Base-by-base conservation (phyloP, 2,888 invertebrate species). In the Apamea epomidion region DNA sequence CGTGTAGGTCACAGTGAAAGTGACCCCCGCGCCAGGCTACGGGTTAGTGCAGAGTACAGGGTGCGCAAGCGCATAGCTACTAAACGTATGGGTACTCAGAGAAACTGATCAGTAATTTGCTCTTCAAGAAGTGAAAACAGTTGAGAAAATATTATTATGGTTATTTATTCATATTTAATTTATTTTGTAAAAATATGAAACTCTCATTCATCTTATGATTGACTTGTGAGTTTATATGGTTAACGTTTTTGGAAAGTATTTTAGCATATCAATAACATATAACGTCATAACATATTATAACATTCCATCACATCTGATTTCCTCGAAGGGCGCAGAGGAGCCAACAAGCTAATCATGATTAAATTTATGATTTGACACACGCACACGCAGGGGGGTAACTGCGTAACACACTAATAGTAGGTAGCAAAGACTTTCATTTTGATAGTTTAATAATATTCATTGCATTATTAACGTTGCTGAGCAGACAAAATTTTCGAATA, bases 1-100 rank as follows among this genome's bases (percentile, higher is more conserved):
- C 74, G 78, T 80, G 62, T 75, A 29, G 84, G 84, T 86, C 87
- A 1, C 32, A 80, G 87, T 69, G 87, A 85, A 87, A 87, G 86
- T 86, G 78, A 84, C 85, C 85, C 74, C 32, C 72, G 42, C 51
- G 4, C 51, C 60, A 70, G 64, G 18, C 32, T n/a, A n/a, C 25
- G 72, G 75, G 74, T 79, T 73, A 29, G 64, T 7, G 29, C n/a
- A 16, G 67, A 45, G 25, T 16, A 29, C n/a, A 42, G 25, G 21
- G 65, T 67, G 29, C 48, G 25, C 72, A 60, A 29, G 29, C 29
- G 29, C 29, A 62, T 29, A 62, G 7, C 16, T 16, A 7, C 29
- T 29, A 62, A 62, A 4, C 1, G 12, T 4, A 25, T n/a, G 6
- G 29, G 1, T 62, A 29, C 29, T 64, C 21, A 37, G 21, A 1